Evolutionary conservation across 1,140 invertebrate genomes (phyloP).

Genomic region (Drosophila parvula): DNA sequence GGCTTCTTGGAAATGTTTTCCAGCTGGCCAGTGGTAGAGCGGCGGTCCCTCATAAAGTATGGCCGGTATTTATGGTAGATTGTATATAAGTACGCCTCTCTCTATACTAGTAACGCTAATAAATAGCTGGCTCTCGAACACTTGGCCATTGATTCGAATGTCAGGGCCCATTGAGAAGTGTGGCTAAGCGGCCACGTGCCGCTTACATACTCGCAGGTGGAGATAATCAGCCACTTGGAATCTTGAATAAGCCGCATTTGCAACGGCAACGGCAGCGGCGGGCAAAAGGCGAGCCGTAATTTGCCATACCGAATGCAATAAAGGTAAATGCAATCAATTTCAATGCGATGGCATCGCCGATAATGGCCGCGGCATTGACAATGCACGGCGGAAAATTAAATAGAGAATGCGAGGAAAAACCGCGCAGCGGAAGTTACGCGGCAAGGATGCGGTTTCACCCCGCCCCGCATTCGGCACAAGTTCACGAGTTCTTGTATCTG

Average conservation of each 20-base stretch:
- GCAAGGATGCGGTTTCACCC: constrained; percentile 5
- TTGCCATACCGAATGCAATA: constrained; percentile 64
- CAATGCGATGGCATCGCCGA: constrained; percentile 55
- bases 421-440: constrained; percentile 44
- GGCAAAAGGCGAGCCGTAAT: constrained; percentile 29
- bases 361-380: constrained; percentile 47
- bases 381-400: constrained; percentile 68
- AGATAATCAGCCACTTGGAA: constrained; percentile 34
- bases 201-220: constrained; percentile 5
- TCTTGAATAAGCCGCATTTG: constrained; percentile 17
- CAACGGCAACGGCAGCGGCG: not conserved
- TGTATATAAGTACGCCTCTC: constrained; percentile 9
- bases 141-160: constrained; percentile 32
- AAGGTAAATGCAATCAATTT: constrained; percentile 81
- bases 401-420: constrained; percentile 52
- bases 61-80: constrained; percentile 35
- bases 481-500: constrained; percentile 15
- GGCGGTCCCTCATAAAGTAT: constrained; percentile 41
- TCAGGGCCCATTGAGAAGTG: constrained; percentile 45
- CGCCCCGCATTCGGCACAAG: constrained; percentile 9
- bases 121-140: constrained; percentile 33
- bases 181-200: constrained; percentile 27
- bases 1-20: constrained; percentile 46
- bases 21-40: constrained; percentile 8
- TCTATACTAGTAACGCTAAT: constrained; percentile 19